A percentile compares a stretch with the other conserved stretches of the same genome.
Evolutionary conservation across 2,888 invertebrate species (phyloP).

Genomic region (Deroplatys truncata): DNA sequence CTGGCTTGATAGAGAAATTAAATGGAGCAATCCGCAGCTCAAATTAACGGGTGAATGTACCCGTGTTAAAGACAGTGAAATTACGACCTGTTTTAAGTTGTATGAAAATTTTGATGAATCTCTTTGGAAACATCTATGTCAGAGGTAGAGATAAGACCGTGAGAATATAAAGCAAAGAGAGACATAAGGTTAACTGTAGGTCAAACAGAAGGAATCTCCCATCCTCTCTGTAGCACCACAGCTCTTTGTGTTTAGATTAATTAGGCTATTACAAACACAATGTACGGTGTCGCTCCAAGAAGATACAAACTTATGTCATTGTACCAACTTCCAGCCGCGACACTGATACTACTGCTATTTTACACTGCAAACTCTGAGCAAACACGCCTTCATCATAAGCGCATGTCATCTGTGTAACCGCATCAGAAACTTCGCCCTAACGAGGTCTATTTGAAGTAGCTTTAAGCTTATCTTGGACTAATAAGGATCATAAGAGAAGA

Average conservation of each 20-base stretch:
- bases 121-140: background rate
- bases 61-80: background rate
- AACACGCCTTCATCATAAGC: background rate
- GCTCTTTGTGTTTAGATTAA: constrained; percentile 8
- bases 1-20: too few species aligned
- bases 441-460: background rate
- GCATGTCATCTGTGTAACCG: background rate
- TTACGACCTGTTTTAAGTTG: background rate
- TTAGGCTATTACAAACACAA: constrained; percentile 1
- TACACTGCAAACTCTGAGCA: background rate
- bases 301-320: background rate
- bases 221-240: background rate
- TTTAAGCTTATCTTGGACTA: background rate
- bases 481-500: background rate
- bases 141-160: background rate
- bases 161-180: background rate
- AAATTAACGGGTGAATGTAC: too few species aligned
- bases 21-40: too few species aligned
- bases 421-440: background rate
- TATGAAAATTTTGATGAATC: background rate
- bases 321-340: background rate
- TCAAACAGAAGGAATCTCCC: background rate
- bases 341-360: background rate
- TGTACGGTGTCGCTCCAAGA: background rate
- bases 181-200: constrained; percentile 2